Conservation (phyloP, 92 coral and sea anemone species). For the Muricea muricata region DNA sequence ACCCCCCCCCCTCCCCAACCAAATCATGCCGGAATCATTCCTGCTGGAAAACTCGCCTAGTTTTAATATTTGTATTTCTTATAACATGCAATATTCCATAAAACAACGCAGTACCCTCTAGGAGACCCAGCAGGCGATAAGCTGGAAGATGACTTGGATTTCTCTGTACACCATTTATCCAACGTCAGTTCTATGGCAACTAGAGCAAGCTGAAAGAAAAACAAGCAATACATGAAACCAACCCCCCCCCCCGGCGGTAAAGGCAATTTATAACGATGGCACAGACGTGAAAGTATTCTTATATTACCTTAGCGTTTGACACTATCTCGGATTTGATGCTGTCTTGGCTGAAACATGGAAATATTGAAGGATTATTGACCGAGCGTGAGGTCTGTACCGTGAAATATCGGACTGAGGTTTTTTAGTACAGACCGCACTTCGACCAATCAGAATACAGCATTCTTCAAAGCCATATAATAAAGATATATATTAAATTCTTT, state of each 20-base stretch:
- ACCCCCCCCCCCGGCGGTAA: no score
- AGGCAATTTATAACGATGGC: neutral
- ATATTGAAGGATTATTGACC: neutral
- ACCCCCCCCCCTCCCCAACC: no score
- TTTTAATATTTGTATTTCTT: no score
- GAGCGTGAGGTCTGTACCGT: no score
- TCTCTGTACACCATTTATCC: constrained; percentile 91
- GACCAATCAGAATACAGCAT: no score
- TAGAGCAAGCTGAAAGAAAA: constrained; percentile 78
- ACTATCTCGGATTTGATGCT: constrained; percentile 29
- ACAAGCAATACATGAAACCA: neutral
- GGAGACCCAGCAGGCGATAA: constrained; percentile 98
- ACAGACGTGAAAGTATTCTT: neutral
- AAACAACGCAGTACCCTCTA: constrained; percentile 91
- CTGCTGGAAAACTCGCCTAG: no score
- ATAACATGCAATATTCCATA: no score
- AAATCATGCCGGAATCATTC: no score
- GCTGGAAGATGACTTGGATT: constrained; percentile 96
- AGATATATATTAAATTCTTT: no score
- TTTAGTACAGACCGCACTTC: no score
- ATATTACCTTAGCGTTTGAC: constrained; percentile 34
- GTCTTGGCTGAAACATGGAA: constrained; percentile 14
- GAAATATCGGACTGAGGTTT: no score
- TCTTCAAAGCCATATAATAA: no score
- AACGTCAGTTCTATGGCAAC: constrained; percentile 89